Conservation (phyloP, 2,888 invertebrate species). For the Drosophila diplacantha region DNA sequence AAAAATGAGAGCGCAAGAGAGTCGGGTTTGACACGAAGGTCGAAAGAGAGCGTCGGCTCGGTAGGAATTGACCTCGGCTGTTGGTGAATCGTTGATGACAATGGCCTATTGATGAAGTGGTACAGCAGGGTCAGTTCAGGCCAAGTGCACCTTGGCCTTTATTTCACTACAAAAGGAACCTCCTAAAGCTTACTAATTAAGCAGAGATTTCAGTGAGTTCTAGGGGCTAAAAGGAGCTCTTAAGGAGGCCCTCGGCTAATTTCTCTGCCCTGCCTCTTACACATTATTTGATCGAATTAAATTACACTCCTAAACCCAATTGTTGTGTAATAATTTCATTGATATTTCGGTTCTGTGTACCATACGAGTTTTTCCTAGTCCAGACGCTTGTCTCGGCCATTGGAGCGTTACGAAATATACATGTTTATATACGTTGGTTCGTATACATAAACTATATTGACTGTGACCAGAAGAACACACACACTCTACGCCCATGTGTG, state of each 20-base stretch:
- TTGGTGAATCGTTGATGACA: too few species aligned
- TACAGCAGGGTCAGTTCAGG: too few species aligned
- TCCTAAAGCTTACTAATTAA: neutral
- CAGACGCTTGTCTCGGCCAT: slow-evolving; percentile 12
- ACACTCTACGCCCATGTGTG: neutral
- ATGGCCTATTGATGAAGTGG: too few species aligned
- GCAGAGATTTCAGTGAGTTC: neutral
- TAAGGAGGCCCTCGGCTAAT: neutral
- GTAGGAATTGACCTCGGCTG: too few species aligned
- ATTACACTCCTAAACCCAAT: neutral
- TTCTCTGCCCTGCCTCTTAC: too few species aligned
- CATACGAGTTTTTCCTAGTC: neutral
- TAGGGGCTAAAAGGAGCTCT: neutral
- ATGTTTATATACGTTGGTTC: slow-evolving; percentile 2
- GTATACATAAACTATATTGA: slow-evolving; percentile 9
- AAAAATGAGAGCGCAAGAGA: too few species aligned
- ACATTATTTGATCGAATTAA: neutral
- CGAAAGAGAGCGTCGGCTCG: too few species aligned
- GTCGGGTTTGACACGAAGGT: too few species aligned
- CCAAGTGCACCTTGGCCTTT: too few species aligned
- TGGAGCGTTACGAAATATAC: slow-evolving; percentile 32
- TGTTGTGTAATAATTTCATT: neutral
- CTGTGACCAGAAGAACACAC: slow-evolving; percentile 7
- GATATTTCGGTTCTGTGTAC: slow-evolving; percentile 2
- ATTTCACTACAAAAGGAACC: neutral